These are phyloP conservation scores for Phalanger gymnotis DNA, from an alignment of 2,797 vertebrate species.

Conservation along the genomic window DNA sequence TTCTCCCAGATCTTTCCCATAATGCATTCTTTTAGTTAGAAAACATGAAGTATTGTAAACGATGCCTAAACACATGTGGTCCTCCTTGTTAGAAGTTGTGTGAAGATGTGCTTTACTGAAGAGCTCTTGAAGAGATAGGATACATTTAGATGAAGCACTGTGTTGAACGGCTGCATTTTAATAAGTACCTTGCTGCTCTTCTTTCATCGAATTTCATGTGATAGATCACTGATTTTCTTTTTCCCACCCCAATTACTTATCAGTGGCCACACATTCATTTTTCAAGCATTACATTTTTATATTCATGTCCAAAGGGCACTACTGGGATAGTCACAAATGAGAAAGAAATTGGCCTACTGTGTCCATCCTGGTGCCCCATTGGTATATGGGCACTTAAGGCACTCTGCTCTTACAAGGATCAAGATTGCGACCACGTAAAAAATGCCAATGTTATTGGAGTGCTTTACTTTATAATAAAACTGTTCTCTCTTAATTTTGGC, in stretches of 20 bases:
- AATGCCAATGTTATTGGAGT: conserved; percentile 73
- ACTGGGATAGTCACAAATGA: conserved; percentile 55
- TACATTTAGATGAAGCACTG: conserved; percentile 51
- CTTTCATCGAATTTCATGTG: conserved; percentile 27
- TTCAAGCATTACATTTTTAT: conserved; percentile 63
- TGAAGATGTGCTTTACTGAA: conserved; percentile 48
- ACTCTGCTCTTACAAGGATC: conserved; percentile 76
- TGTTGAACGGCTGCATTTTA: conserved; percentile 44
- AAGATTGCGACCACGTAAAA: conserved; percentile 70
- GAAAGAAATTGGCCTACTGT: conserved; percentile 60
- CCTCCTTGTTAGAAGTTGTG: conserved; percentile 49
- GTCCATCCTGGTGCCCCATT: conserved; percentile 32
- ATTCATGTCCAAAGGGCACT: conserved; percentile 61
- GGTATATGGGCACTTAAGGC: conserved; percentile 61
- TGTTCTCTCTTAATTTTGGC: conserved; percentile 58
- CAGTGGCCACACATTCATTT: conserved; percentile 52
- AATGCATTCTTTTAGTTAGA: background rate
- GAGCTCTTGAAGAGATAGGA: conserved; percentile 41
- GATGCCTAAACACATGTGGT: background rate
- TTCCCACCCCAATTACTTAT: background rate
- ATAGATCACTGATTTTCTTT: conserved; percentile 45
- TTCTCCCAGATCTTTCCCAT: background rate
- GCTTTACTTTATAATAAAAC: conserved; percentile 59
- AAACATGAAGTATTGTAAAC: background rate
- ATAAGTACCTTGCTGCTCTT: background rate